Conservation (phyloP, 2,797 vertebrate species). For the Sebastes kiyomatsui region DNA sequence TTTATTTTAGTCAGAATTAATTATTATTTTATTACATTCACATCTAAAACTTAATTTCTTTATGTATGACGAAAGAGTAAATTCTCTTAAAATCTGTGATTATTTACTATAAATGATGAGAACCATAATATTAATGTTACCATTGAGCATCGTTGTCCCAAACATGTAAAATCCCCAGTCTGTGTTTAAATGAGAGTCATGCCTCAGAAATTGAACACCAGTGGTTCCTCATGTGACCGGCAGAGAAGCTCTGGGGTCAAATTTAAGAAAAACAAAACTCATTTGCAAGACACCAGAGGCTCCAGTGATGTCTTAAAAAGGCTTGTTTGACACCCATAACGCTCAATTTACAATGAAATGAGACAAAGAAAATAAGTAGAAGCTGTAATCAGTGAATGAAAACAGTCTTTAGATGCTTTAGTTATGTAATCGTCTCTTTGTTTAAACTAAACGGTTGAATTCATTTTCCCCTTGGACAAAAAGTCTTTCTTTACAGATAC, state of each 20-base stretch:
- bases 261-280: not conserved
- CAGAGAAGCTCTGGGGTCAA: conserved; percentile 12
- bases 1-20: not conserved
- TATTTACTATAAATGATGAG: not conserved
- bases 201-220: conserved; percentile 68
- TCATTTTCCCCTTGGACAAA: not conserved
- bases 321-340: not conserved
- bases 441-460: not conserved
- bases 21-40: not conserved
- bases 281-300: not conserved
- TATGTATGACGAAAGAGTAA: not conserved
- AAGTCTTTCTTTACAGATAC: not conserved
- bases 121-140: not conserved
- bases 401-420: not conserved
- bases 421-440: not conserved
- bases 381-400: not conserved
- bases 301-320: not conserved
- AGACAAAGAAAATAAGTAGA: not conserved
- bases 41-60: not conserved
- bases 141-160: not conserved
- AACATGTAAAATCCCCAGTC: not conserved
- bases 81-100: not conserved
- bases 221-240: conserved; percentile 67
- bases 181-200: conserved; percentile 71
- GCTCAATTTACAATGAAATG: not conserved